Conservation (phyloP, 2,888 invertebrate genomes). For the Drosophila gaucha region DNA sequence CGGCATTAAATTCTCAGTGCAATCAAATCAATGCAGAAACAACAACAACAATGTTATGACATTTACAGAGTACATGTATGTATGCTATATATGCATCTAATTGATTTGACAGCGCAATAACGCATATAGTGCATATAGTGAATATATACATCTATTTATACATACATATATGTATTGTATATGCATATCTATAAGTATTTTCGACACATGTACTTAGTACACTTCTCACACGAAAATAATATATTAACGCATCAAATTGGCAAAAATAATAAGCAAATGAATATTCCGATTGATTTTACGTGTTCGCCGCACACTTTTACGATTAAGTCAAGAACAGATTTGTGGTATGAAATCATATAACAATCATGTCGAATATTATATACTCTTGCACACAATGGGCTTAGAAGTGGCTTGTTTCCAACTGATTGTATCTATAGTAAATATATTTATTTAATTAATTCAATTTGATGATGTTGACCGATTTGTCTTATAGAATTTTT, state of each 20-base stretch:
- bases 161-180: conserved; percentile 1
- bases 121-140: conserved; percentile 28
- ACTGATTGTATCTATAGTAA: too few species aligned
- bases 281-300: conserved; percentile 64
- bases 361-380: not conserved
- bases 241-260: conserved; percentile 75
- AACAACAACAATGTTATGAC: conserved; percentile 18
- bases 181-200: conserved; percentile 24
- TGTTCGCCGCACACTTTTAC: conserved; percentile 31
- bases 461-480: too few species aligned
- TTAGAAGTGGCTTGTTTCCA: too few species aligned
- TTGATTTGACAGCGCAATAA: conserved; percentile 61
- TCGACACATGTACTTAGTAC: conserved; percentile 40
- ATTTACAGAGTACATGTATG: conserved; percentile 10
- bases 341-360: not conserved
- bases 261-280: conserved; percentile 62
- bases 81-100: conserved; percentile 36
- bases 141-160: conserved; percentile 1
- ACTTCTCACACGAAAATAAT: conserved; percentile 71
- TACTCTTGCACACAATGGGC: too few species aligned
- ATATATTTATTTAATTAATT: too few species aligned
- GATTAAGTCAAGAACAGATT: not conserved
- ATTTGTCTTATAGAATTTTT: too few species aligned
- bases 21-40: conserved; percentile 68
- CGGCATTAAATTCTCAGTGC: conserved; percentile 39